phyloP scores from a whole-genome alignment of 2,113 vertebrate genomes.

The Meriones unguiculatus region DNA sequence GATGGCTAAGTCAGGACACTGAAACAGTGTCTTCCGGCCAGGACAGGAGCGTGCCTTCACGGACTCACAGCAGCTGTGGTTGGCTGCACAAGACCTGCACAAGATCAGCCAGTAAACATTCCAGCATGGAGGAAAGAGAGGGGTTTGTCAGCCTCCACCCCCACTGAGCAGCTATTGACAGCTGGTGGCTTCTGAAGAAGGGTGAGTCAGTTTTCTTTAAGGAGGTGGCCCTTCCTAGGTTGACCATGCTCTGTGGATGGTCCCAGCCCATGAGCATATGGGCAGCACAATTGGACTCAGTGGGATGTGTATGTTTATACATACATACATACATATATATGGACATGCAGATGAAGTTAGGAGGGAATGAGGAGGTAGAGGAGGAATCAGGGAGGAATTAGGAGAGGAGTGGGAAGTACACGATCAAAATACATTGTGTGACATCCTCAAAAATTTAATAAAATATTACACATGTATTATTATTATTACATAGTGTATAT shows the following conservation, averaged over 20 bases:
- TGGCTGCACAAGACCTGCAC: not conserved
- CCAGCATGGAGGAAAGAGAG: not conserved
- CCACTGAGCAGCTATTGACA: not conserved
- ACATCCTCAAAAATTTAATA: not conserved
- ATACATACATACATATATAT: not conserved
- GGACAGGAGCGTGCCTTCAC: not conserved
- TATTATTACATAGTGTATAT: not conserved
- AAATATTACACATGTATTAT: not conserved
- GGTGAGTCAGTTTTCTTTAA: not conserved
- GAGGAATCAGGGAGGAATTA: not conserved
- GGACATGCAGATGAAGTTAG: not conserved
- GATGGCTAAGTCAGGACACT: not conserved
- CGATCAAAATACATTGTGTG: not conserved
- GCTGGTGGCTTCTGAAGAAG: not conserved
- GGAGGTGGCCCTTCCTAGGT: not conserved
- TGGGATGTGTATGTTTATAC: not conserved
- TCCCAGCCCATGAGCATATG: not conserved
- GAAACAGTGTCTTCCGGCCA: not conserved
- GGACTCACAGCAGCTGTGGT: not conserved
- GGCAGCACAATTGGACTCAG: not conserved
- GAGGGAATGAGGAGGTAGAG: not conserved
- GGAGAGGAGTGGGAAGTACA: not conserved
- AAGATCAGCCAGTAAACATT: not conserved
- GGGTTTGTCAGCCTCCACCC: not conserved
- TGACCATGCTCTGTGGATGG: not conserved